Percentiles rank a stretch among this genome's conserved stretches.
phyloP scores from a whole-genome alignment of 2,888 invertebrate species.

The Theretra japonica region DNA sequence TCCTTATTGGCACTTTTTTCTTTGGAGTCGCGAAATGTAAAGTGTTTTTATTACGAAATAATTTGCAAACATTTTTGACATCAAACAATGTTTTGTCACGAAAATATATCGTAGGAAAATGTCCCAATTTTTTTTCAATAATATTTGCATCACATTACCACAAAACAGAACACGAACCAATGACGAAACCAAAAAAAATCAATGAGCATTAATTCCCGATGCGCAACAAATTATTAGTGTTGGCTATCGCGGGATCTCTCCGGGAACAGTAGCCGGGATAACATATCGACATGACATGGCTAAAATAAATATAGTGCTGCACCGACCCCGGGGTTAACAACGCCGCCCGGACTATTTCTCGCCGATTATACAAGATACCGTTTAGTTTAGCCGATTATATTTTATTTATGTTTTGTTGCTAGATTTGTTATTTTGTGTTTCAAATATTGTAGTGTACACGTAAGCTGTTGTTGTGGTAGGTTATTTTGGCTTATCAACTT shows the following conservation, averaged over 20 bases:
- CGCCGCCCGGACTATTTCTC: slow-evolving; percentile 70
- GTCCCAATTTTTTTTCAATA: too few species aligned
- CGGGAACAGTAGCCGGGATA: slow-evolving; percentile 71
- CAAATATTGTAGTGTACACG: too few species aligned
- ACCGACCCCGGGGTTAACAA: slow-evolving; percentile 71
- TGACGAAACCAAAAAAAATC: slow-evolving; percentile 12
- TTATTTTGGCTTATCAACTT: too few species aligned
- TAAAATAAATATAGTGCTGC: slow-evolving; percentile 74
- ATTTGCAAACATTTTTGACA: too few species aligned
- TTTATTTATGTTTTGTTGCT: slow-evolving; percentile 19
- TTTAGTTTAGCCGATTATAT: slow-evolving; percentile 47
- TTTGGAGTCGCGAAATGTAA: too few species aligned
- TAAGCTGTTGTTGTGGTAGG: too few species aligned
- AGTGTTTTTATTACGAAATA: too few species aligned
- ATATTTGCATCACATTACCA: background rate
- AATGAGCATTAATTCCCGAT: slow-evolving; percentile 53
- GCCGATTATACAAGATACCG: slow-evolving; percentile 61
- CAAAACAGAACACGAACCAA: background rate
- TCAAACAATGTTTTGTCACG: too few species aligned
- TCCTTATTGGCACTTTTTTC: too few species aligned
- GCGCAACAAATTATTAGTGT: slow-evolving; percentile 67
- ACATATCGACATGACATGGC: slow-evolving; percentile 74
- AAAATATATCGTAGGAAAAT: too few species aligned
- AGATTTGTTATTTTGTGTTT: slow-evolving; percentile 12
- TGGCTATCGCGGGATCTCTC: slow-evolving; percentile 63